Base-by-base conservation (phyloP, 2,797 vertebrate genomes). In the Distichodus sexfasciatus region DNA sequence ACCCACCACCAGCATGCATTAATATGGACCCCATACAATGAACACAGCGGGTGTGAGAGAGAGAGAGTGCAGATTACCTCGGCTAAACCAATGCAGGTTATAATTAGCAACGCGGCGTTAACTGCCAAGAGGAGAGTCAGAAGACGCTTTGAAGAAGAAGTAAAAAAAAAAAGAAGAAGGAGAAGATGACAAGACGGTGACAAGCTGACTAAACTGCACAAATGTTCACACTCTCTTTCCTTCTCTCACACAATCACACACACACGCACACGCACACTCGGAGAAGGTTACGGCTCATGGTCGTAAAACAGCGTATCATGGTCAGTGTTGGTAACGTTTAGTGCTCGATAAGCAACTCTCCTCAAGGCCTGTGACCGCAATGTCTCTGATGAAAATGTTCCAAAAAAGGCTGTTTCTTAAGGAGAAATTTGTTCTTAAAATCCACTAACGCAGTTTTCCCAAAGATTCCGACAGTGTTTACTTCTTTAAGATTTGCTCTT, bases 261-360 rank as follows among this genome's bases (percentile, higher is more conserved):
- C 51, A 47, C 3, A 26, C 48, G 47, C 62, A 35, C 59, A 19
- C 36, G 57, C 28, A 51, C 48, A 36, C 24, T 60, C 24, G 35
- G 46, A 73, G 61, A 68, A 72, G 63, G 69, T 75, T 69, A 78
- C 15, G 43, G 59, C 35, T 26, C 36, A 55, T 40, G 29, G 29
- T 59, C 68, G 67, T 54, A 58, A 71, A 78, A 9, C 55, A 63
- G 69, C 63, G 46, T 58, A 76, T 79, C 77, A 70, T 21, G 44
- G 33, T 28, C 61, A 40, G 59, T 7, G 8, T 41, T 64, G 74
- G 60, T 67, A 66, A 65, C 67, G 55, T 61, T 61, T 19, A 55
- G 38, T 71, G 68, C 35, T 12, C 66, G 38, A 66, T 66, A 69
- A 76, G 66, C 68, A 40, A 57, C 33, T 57, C 51, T 65, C 10